These are phyloP conservation scores for Gymnocephalus cernua DNA, from an alignment of 2,113 vertebrate genomes.

Conservation along the genomic window DNA sequence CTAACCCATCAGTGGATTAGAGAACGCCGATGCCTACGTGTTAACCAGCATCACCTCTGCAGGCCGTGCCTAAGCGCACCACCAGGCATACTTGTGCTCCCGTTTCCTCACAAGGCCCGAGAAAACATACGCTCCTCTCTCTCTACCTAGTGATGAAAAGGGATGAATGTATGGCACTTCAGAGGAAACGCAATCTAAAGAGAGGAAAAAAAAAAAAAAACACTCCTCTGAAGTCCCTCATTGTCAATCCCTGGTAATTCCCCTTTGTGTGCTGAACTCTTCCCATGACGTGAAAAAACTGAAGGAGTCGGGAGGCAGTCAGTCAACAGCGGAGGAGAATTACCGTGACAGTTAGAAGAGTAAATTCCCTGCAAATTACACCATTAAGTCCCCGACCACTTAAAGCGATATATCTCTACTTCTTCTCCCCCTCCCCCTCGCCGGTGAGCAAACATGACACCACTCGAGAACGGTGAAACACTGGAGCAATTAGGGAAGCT, in stretches of 20 bases:
- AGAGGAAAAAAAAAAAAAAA: slow-evolving; percentile 12
- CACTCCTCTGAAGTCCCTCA: slow-evolving; percentile 38
- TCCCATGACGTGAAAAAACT: slow-evolving; percentile 50
- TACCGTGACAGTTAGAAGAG: slow-evolving; percentile 63
- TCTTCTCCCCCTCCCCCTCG: slow-evolving; percentile 7
- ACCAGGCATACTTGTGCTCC: not conserved
- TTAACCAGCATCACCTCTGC: slow-evolving; percentile 17
- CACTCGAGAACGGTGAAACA: slow-evolving; percentile 48
- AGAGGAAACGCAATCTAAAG: slow-evolving; percentile 44
- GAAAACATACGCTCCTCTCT: slow-evolving; percentile 9
- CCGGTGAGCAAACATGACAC: slow-evolving; percentile 47
- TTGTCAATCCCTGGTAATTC: slow-evolving; percentile 59
- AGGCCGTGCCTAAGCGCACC: slow-evolving; percentile 17
- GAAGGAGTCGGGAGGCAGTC: slow-evolving; percentile 48
- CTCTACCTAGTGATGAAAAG: slow-evolving; percentile 33
- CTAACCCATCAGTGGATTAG: too few relatives aligned
- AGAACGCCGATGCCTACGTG: too few relatives aligned
- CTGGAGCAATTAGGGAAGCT: slow-evolving; percentile 69
- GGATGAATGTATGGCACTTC: slow-evolving; percentile 52
- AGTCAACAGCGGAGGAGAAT: slow-evolving; percentile 50
- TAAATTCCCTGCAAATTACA: slow-evolving; percentile 71
- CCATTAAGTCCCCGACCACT: slow-evolving; percentile 61
- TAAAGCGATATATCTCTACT: slow-evolving; percentile 43
- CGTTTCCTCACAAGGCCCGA: not conserved
- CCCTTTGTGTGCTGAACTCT: slow-evolving; percentile 42